Base-by-base conservation (phyloP, 2,888 invertebrate genomes). In the Thera obeliscata region DNA sequence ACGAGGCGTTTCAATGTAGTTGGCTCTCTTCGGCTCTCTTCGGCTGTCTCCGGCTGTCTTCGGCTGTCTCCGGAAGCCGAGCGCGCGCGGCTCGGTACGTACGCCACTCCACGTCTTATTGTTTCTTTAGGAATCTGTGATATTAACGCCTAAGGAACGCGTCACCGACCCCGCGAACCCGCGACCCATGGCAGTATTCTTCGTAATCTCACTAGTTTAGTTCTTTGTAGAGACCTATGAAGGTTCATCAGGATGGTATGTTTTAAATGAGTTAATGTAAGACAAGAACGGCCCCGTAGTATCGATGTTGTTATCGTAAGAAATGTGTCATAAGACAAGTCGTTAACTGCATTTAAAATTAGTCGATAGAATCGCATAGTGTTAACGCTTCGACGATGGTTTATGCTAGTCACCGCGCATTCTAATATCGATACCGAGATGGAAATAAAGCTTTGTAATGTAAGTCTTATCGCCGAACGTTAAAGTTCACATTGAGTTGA, bases 111-210 rank as follows among this genome's bases (percentile, higher is more conserved):
- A 78, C 80, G 80, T 77, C 78, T 83, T 80, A 75, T 73, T 78
- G 62, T 82, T 84, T 79, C 82, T 86, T 86, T 88, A 87, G 87
- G 84, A 88, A 91, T 90, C 91, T 91, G 91, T 91, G 91, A 91
- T 91, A 91, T 91, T 91, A 91, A 86, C 89, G 89, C 90, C 89
- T 90, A 88, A 89, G 91, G 85, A 87, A 86, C 85, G 78, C 74
- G 74, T 63, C 52, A 52, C 64, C 59, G 50, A 64, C 65, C 54
- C 56, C 22, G 22, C 22, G 54, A 52, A 52, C 11, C 67, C 67
- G 72, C 75, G 62, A 69, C 73, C 72, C 70, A 69, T 69, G 64
- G 69, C 77, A 66, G 74, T 76, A 64, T 66, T 67, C 67, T 65
- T 72, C 76, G 82, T 78, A 82, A 84, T 85, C 86, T 88, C 87